Conservation (phyloP, 2,888 invertebrate genomes). For the Teleogryllus oceanicus region DNA sequence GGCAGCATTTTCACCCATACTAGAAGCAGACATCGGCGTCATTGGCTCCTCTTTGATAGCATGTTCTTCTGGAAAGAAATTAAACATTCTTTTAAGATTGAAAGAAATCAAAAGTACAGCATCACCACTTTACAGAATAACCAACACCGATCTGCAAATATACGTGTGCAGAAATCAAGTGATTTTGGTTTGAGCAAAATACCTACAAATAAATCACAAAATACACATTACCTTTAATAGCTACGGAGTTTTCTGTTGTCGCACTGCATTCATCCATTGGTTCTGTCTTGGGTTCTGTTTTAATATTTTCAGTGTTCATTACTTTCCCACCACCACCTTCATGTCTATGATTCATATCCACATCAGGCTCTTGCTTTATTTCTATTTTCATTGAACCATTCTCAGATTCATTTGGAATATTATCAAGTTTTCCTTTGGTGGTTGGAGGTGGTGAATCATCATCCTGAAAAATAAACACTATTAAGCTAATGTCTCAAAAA, state of each 20-base stretch:
- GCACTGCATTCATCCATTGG: constrained; percentile 51
- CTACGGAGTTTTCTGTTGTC: constrained; percentile 42
- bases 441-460: constrained; percentile 60
- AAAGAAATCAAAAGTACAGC: no score
- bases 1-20: constrained; percentile 48
- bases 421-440: constrained; percentile 55
- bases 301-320: constrained; percentile 43
- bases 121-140: no score
- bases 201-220: constrained; percentile 28
- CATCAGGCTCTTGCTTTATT: constrained; percentile 60
- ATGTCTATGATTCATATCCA: constrained; percentile 46
- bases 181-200: no score
- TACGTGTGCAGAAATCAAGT: no score
- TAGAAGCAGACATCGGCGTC: constrained; percentile 52
- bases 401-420: constrained; percentile 50
- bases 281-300: constrained; percentile 61
- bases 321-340: constrained; percentile 59
- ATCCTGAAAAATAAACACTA: constrained; percentile 42
- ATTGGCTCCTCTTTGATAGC: constrained; percentile 58
- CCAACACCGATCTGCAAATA: no score
- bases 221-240: constrained; percentile 43
- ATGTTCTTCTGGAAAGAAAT: constrained; percentile 48
- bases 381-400: constrained; percentile 46
- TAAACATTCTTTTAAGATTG: background rate
- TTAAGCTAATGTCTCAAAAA: no score